Conservation (phyloP, 2,797 vertebrate species). For the Mallotus villosus region DNA sequence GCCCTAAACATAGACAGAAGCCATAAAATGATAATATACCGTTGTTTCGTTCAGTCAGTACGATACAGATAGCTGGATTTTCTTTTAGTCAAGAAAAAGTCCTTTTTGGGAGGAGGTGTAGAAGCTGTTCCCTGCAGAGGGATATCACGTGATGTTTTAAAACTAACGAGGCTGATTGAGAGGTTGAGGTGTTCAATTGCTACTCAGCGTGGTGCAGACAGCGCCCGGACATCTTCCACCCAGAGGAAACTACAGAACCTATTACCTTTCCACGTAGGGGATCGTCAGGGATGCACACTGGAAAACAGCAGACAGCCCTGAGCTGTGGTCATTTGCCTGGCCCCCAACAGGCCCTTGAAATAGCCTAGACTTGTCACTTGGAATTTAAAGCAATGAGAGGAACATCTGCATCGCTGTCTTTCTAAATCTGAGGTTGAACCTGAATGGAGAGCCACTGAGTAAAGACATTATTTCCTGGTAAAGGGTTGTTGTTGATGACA, state of each 20-base stretch:
- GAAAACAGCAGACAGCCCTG: neutral
- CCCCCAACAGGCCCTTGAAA: neutral
- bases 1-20: constrained; percentile 19
- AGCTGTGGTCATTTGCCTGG: neutral
- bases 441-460: too few relatives aligned
- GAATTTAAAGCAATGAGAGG: neutral
- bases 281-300: neutral
- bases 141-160: constrained; percentile 45
- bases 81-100: constrained; percentile 27
- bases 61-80: constrained; percentile 36
- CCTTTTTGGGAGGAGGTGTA: neutral
- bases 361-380: neutral
- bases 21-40: constrained; percentile 31
- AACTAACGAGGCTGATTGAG: constrained; percentile 63
- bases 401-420: neutral
- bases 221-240: constrained; percentile 11
- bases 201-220: constrained; percentile 49
- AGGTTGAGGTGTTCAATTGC: constrained; percentile 39
- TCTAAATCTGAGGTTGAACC: neutral
- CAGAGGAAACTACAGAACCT: neutral
- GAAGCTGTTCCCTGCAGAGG: constrained; percentile 12
- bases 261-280: neutral
- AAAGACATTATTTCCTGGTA: too few relatives aligned
- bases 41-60: constrained; percentile 23
- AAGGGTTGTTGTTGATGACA: too few relatives aligned